Percentiles rank a stretch among this genome's conserved stretches.
phyloP scores from a whole-genome alignment of 2,797 vertebrate genomes.

The Dermochelys coriacea region DNA sequence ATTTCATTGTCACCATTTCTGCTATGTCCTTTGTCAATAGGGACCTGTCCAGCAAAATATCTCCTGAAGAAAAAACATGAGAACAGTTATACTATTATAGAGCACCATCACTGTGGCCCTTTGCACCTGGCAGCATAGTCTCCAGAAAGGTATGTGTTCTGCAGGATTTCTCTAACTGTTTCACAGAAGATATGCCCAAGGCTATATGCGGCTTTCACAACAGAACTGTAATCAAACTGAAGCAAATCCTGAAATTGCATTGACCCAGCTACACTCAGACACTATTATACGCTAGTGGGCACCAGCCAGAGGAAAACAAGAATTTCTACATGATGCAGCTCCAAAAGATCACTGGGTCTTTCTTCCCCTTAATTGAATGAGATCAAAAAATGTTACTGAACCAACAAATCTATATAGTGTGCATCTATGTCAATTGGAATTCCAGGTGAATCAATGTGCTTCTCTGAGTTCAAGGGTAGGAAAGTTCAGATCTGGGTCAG shows the following conservation, averaged over 20 bases:
- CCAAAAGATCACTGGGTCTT: neutral
- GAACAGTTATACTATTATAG: neutral
- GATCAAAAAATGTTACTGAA: neutral
- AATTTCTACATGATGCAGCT: neutral
- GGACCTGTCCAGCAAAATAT: neutral
- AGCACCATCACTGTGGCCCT: neutral
- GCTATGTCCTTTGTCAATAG: neutral
- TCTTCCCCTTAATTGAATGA: neutral
- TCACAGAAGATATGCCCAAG: neutral
- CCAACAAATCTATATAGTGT: neutral
- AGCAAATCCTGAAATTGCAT: neutral
- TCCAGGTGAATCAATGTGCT: neutral
- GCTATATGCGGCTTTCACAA: neutral
- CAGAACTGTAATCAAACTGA: neutral
- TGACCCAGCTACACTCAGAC: neutral
- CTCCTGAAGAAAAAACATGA: neutral
- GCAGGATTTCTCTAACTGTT: neutral
- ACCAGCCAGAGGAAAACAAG: neutral
- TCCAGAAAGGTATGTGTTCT: neutral
- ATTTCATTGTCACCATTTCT: neutral
- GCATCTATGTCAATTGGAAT: neutral
- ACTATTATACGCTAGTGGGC: neutral
- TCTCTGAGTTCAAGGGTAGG: neutral
- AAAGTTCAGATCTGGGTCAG: accelerated
- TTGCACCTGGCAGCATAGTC: neutral